Base-by-base conservation (phyloP, 1,140 invertebrate species). In the Drusus annulatus region DNA sequence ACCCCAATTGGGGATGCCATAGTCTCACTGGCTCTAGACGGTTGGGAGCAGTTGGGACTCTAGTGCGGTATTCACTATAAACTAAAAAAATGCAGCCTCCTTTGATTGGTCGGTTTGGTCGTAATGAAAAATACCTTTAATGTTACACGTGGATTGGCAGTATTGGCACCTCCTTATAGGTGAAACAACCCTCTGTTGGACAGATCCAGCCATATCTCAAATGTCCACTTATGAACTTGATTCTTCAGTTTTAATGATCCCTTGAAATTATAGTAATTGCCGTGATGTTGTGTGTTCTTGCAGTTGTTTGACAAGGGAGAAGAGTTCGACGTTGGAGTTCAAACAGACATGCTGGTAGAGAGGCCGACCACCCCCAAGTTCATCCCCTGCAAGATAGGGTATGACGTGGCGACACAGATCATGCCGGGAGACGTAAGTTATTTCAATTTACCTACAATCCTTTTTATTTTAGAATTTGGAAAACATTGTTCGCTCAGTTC, bases 301-400 rank as follows among this genome's bases (percentile, higher is more conserved):
- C 85, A 94, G 91, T 84, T 95, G 25, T 92, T 91, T 82, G 93
- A 94, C 76, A 93, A 93, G 84, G 94, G 94, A 36, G 91, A 91
- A 58, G 94, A 95, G 85, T 89, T 91, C 52, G 93, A 95, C 84
- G 92, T 93, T 17, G 93, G 93, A 79, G 94, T 94, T 31, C 96
- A 98, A 87, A 98, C 97, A 3, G 96, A 98, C 88, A 91, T 95
- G 78, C 96, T 95, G 87, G 86, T 95, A 23, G 95, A 98, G 85
- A 90, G 94, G 84, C 96, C 96, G 1, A 88, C 91, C 36, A 92
- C 92, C 8, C 96, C 96, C 0, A 86, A 92, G 3, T 95, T 94
- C 86, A 91, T 95, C 77, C 94, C 95, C 8, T 92, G 92, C 52
- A 96, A 95, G 88, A 92, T 92, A 78, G 96, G 96, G 28, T 89